These are phyloP conservation scores for Dioctria linearis DNA, from an alignment of 2,888 invertebrate genomes.

Conservation along the genomic window DNA sequence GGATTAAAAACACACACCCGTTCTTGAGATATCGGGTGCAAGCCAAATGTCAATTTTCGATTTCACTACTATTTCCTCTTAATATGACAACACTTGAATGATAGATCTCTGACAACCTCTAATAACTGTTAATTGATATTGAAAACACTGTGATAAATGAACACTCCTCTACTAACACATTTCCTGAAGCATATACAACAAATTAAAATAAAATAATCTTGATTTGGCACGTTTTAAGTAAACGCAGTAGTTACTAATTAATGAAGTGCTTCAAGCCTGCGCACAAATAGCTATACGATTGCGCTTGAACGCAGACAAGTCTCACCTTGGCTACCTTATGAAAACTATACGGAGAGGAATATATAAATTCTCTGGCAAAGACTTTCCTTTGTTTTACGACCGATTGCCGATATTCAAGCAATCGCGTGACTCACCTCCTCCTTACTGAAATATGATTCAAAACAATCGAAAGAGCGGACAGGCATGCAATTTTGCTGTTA, in stretches of 20 bases:
- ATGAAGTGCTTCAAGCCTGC: not conserved
- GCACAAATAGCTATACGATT: not conserved
- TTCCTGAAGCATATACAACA: too few species aligned
- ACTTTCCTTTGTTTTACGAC: not conserved
- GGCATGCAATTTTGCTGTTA: slow-evolving; percentile 5
- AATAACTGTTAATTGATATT: too few species aligned
- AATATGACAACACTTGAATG: too few species aligned
- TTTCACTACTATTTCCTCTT: too few species aligned
- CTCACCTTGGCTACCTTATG: not conserved
- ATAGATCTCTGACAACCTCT: too few species aligned
- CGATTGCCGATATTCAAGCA: not conserved
- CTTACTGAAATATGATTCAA: not conserved
- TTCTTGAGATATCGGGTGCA: too few species aligned
- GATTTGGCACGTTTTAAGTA: too few species aligned
- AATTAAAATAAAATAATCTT: too few species aligned
- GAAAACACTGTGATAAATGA: too few species aligned
- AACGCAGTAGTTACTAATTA: not conserved
- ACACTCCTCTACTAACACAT: too few species aligned
- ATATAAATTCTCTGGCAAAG: not conserved
- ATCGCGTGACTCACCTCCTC: not conserved
- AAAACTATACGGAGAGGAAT: not conserved
- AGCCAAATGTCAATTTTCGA: too few species aligned
- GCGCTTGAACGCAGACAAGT: not conserved
- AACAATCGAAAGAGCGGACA: slow-evolving; percentile 3
- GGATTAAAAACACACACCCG: too few species aligned